Evolutionary conservation across 1,140 invertebrate genomes (phyloP).

Genomic region (Dendrolimus kikuchii): DNA sequence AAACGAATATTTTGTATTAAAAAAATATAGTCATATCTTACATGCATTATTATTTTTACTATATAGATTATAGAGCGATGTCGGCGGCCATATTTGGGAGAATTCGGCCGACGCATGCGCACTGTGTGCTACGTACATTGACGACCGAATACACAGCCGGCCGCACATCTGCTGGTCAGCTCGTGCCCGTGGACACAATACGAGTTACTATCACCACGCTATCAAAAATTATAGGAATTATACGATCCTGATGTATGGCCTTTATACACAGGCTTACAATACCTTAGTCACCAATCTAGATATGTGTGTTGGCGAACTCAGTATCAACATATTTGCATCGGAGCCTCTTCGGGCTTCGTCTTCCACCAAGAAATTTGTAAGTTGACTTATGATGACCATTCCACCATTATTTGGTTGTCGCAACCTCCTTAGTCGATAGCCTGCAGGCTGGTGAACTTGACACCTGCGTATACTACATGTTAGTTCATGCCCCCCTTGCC

Average conservation of each 20-base stretch:
- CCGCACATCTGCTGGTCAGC: conserved; percentile 67
- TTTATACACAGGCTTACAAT: background rate
- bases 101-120: conserved; percentile 47
- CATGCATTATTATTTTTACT: background rate
- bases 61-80: background rate
- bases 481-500: too few species aligned
- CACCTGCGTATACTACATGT: too few species aligned
- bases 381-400: too few species aligned
- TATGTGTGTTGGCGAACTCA: too few species aligned
- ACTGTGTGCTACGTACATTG: conserved; percentile 27
- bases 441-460: too few species aligned
- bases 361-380: too few species aligned
- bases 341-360: too few species aligned
- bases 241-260: too few species aligned
- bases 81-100: conserved; percentile 54
- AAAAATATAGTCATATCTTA: background rate
- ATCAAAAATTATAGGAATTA: too few species aligned
- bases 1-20: background rate
- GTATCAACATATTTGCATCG: too few species aligned
- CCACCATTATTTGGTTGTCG: too few species aligned
- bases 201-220: conserved; percentile 21
- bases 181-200: conserved; percentile 58
- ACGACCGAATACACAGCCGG: conserved; percentile 41
- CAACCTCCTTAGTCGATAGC: too few species aligned
- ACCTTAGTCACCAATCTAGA: background rate